phyloP scores from a whole-genome alignment of 2,113 vertebrate genomes.

The Sapayoa aenigma region DNA sequence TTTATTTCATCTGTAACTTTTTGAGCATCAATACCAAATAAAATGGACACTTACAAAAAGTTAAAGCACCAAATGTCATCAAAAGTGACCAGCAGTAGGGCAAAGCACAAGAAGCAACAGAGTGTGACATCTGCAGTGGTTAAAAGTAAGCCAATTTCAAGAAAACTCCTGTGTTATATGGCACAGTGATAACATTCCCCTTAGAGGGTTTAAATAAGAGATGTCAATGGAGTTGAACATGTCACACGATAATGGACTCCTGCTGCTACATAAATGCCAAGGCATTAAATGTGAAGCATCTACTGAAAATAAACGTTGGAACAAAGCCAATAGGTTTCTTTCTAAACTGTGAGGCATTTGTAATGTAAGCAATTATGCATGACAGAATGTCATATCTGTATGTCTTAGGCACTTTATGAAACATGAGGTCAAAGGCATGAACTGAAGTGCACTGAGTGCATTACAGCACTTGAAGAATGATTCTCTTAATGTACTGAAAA shows the following conservation, averaged over 20 bases:
- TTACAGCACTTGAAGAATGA: background rate
- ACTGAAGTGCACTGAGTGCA: background rate
- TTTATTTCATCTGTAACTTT: background rate
- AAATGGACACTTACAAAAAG: background rate
- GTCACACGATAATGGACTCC: slow-evolving; percentile 32
- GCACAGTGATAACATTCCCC: background rate
- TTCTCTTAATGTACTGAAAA: background rate
- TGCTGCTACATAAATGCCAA: slow-evolving; percentile 23
- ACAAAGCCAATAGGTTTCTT: background rate
- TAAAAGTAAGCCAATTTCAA: slow-evolving; percentile 8
- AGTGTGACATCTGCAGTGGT: background rate
- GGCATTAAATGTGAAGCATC: slow-evolving; percentile 15
- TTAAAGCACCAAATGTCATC: background rate
- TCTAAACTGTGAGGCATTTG: slow-evolving; percentile 1
- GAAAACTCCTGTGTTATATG: background rate
- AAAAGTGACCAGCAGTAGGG: background rate
- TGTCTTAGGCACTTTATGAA: slow-evolving; percentile 24
- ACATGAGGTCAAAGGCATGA: slow-evolving; percentile 15
- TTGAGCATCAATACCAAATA: background rate
- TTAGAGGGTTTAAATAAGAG: background rate
- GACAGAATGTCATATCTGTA: slow-evolving; percentile 28
- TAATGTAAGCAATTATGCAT: slow-evolving; percentile 48
- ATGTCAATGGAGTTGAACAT: background rate
- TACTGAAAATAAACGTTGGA: slow-evolving; percentile 30
- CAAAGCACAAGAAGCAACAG: background rate